phyloP scores from a whole-genome alignment of 2,113 vertebrate species.

The Oreochromis tanganicae region DNA sequence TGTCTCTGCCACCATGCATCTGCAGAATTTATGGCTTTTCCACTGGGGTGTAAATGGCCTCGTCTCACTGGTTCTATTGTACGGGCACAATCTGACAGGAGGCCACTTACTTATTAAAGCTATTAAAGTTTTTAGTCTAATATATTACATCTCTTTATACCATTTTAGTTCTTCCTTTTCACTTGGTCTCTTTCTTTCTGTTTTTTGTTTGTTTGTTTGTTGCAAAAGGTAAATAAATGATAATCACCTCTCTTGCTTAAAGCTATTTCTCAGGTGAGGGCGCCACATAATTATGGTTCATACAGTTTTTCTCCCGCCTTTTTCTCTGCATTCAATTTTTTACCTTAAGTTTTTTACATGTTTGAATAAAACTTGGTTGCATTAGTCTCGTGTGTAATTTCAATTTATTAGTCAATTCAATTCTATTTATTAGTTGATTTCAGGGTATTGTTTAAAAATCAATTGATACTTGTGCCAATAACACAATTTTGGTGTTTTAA shows the following conservation, averaged over 20 bases:
- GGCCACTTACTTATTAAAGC: neutral
- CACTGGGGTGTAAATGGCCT: constrained; percentile 5
- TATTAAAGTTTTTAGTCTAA: neutral
- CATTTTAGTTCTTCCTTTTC: neutral
- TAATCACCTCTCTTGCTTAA: neutral
- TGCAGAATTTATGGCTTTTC: constrained; percentile 18
- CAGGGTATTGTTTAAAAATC: neutral
- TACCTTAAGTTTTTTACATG: neutral
- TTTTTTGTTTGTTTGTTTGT: neutral
- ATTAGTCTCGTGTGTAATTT: neutral
- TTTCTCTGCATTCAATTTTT: neutral
- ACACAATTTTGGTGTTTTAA: neutral
- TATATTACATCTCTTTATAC: neutral
- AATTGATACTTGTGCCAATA: neutral
- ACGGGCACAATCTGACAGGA: neutral
- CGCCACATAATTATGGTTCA: neutral
- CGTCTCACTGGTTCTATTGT: constrained; percentile 7
- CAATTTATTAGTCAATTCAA: neutral
- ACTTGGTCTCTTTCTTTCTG: neutral
- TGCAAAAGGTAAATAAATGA: neutral
- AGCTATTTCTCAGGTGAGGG: neutral
- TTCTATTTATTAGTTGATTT: neutral
- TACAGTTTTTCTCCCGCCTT: neutral
- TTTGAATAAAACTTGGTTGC: neutral
- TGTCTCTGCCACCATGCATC: constrained; percentile 13